Evolutionary conservation across 2,113 vertebrate species (phyloP).

Genomic region (Ptyas mucosa): DNA sequence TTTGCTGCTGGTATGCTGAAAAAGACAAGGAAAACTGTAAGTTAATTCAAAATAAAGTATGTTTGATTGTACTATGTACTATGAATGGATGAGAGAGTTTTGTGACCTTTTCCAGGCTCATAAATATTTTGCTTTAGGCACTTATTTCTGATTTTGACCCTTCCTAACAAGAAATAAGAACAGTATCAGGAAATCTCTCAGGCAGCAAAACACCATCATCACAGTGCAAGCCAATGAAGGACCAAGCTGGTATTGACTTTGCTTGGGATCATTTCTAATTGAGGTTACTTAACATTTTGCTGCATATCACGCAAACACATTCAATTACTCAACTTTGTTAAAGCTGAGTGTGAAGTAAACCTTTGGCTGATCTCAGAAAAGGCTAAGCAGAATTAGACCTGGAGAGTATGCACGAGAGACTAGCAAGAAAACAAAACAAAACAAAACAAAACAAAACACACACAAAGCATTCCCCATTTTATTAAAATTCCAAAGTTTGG

Average conservation of each 20-base stretch:
- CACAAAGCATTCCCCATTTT: neutral
- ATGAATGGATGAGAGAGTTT: conserved; percentile 27
- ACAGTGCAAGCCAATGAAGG: neutral
- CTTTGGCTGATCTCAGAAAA: neutral
- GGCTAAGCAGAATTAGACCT: neutral
- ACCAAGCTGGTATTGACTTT: neutral
- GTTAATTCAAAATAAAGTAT: conserved; percentile 48
- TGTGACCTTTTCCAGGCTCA: conserved; percentile 27
- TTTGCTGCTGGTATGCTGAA: neutral
- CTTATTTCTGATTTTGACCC: neutral
- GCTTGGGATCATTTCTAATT: neutral
- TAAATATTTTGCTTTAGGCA: conserved; percentile 11
- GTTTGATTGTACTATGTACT: conserved; percentile 28
- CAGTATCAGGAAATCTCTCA: conserved; percentile 1
- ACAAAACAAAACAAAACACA: neutral
- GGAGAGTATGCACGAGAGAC: neutral
- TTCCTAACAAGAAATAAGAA: conserved; percentile 2
- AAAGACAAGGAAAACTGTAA: conserved; percentile 25
- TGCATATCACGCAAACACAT: neutral
- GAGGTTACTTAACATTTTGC: neutral
- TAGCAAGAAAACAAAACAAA: neutral
- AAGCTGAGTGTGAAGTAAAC: neutral
- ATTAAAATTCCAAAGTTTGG: neutral
- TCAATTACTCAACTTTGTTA: neutral
- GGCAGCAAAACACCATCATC: neutral